Evolutionary conservation across 2,797 vertebrate genomes (phyloP).

Genomic region (Rhinichthys osculus): DNA sequence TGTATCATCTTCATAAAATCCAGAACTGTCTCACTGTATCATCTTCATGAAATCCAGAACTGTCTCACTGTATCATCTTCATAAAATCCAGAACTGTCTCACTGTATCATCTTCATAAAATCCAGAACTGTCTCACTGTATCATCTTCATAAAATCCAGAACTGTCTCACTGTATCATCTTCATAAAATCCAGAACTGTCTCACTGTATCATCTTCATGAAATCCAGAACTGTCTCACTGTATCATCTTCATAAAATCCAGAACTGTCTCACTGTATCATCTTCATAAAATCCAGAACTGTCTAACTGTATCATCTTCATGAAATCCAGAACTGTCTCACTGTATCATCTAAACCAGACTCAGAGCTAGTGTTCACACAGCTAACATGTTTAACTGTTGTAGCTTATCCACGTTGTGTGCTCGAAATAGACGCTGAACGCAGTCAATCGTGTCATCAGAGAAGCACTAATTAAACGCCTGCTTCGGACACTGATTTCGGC

Average conservation of each 20-base stretch:
- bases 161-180: too few relatives aligned
- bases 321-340: too few relatives aligned
- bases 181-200: too few relatives aligned
- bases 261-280: too few relatives aligned
- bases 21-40: background rate
- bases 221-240: too few relatives aligned
- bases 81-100: background rate
- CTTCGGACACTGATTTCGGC: background rate
- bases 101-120: background rate
- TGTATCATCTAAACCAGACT: too few relatives aligned
- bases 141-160: too few relatives aligned
- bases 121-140: too few relatives aligned
- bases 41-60: background rate
- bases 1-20: background rate
- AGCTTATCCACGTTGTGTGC: background rate
- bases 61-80: background rate
- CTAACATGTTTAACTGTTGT: background rate
- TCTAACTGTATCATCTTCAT: too few relatives aligned
- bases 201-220: too few relatives aligned
- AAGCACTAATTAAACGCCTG: background rate
- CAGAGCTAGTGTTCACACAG: background rate
- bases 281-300: too few relatives aligned
- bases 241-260: too few relatives aligned
- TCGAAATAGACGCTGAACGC: background rate
- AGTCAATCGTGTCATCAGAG: background rate